phyloP scores from a whole-genome alignment of 2,113 vertebrate species.

The Myotis davidii region DNA sequence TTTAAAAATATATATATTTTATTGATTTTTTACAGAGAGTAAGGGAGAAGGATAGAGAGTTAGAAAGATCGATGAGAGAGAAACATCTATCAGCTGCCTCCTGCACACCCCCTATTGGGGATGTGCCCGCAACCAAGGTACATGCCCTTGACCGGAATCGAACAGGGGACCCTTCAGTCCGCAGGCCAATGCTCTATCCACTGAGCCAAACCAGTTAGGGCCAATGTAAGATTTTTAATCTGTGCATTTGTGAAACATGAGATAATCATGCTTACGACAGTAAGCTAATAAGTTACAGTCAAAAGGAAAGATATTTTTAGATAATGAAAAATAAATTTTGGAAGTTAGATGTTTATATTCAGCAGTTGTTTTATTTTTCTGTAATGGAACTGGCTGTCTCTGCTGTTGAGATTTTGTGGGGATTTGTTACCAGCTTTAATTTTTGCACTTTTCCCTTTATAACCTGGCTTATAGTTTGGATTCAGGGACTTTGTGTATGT shows the following conservation, averaged over 20 bases:
- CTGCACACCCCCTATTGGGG: too few species aligned
- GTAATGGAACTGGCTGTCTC: not conserved
- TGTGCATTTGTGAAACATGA: not conserved
- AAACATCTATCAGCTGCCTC: too few species aligned
- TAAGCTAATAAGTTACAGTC: not conserved
- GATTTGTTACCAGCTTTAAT: not conserved
- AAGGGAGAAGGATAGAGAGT: too few species aligned
- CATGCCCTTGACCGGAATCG: too few species aligned
- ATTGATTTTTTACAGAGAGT: too few species aligned
- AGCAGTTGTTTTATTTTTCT: not conserved
- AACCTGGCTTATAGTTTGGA: not conserved
- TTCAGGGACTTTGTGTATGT: not conserved
- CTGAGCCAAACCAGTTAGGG: too few species aligned
- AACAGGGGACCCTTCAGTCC: too few species aligned
- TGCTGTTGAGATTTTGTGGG: not conserved
- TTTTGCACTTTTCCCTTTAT: not conserved
- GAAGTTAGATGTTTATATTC: not conserved
- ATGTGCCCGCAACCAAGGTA: too few species aligned
- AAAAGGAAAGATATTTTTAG: not conserved
- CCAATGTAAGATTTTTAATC: not conserved
- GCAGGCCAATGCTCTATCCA: too few species aligned
- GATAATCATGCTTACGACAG: slow-evolving; percentile 35
- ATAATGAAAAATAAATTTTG: slow-evolving; percentile 1
- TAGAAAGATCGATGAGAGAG: too few species aligned
- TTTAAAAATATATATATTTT: not conserved